Conservation (phyloP, 2,888 invertebrate species). For the Lasius platythorax region DNA sequence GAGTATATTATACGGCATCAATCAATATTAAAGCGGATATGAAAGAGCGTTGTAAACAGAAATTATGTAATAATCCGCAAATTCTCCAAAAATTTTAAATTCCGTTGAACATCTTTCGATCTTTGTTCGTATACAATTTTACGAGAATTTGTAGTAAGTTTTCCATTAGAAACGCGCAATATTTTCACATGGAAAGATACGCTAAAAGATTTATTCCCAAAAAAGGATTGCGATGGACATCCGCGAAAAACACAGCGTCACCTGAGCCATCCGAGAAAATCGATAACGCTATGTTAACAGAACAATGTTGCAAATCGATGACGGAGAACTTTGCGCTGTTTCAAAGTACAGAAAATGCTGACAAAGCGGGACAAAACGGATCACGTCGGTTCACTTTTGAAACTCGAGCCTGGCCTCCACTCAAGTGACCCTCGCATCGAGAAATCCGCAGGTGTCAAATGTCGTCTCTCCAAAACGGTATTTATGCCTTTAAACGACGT, state of each 20-base stretch:
- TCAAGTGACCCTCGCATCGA: conserved; percentile 69
- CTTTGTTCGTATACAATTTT: conserved; percentile 70
- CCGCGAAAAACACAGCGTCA: conserved; percentile 37
- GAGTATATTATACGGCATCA: not conserved
- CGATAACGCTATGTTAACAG: conserved; percentile 50
- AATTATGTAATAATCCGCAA: conserved; percentile 31
- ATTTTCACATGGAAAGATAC: conserved; percentile 53
- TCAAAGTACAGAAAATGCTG: conserved; percentile 55
- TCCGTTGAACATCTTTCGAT: conserved; percentile 60
- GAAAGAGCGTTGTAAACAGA: conserved; percentile 33
- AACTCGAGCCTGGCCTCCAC: conserved; percentile 73
- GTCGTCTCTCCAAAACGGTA: conserved; percentile 72
- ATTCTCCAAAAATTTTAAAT: conserved; percentile 64
- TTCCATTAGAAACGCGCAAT: conserved; percentile 51
- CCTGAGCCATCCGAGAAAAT: conserved; percentile 43
- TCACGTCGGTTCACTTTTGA: conserved; percentile 75
- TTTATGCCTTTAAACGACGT: conserved; percentile 75
- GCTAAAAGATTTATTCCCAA: conserved; percentile 44
- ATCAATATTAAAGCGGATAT: conserved; percentile 22
- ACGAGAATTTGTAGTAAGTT: conserved; percentile 69
- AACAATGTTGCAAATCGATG: conserved; percentile 50
- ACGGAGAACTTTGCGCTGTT: conserved; percentile 42
- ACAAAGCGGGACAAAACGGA: conserved; percentile 53
- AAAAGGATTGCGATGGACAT: not conserved
- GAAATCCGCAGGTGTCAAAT: conserved; percentile 75